Conservation (phyloP, 2,797 vertebrate genomes). For the Oophaga sylvatica region DNA sequence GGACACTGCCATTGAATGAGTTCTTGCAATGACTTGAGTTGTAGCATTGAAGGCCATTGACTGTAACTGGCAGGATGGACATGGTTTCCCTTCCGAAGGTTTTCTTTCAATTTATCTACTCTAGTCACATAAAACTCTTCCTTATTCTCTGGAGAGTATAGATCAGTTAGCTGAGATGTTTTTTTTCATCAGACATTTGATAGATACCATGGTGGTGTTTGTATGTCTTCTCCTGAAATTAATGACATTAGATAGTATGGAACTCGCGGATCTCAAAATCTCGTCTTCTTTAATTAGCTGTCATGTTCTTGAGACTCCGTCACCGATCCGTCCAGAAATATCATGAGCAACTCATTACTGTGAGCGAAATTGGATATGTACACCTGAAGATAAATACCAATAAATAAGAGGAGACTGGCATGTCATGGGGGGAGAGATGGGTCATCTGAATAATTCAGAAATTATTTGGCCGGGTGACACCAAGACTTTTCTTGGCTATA, state of each 20-base stretch:
- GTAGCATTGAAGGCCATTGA: background rate
- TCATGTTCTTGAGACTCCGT: background rate
- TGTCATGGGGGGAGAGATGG: background rate
- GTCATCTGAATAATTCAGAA: background rate
- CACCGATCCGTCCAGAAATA: conserved; percentile 25
- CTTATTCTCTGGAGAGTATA: background rate
- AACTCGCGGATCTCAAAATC: background rate
- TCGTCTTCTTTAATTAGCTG: conserved; percentile 27
- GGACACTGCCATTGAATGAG: too few relatives aligned
- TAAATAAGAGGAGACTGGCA: conserved; percentile 9
- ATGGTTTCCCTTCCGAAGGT: background rate
- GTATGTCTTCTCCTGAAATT: conserved; percentile 10
- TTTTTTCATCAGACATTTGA: background rate
- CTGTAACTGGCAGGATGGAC: background rate
- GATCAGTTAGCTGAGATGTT: background rate
- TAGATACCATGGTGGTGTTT: background rate
- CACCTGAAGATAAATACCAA: background rate
- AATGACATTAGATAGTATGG: conserved; percentile 6
- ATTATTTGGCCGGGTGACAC: background rate
- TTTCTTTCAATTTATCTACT: background rate
- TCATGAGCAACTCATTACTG: conserved; percentile 16
- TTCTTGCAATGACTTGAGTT: too few relatives aligned
- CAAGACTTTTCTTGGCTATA: background rate
- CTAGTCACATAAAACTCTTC: background rate
- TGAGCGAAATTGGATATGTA: background rate